Conservation (phyloP, 2,797 vertebrate genomes). For the Sebastiscus albofasciatus region DNA sequence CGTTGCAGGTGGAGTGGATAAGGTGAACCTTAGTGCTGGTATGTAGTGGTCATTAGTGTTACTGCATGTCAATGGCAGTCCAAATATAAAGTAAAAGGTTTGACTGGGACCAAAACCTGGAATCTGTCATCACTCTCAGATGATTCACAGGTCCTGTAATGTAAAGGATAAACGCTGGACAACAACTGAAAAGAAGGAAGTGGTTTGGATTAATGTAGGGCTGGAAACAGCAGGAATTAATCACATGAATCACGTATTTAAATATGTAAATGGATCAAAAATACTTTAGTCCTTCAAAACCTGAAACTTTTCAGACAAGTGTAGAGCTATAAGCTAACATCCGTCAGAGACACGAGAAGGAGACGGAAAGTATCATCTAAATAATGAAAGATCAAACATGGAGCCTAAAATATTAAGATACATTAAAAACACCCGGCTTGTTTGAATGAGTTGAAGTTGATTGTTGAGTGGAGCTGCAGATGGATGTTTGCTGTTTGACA, state of each 20-base stretch:
- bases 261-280: background rate
- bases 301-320: background rate
- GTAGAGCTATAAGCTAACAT: background rate
- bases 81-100: background rate
- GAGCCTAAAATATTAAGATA: constrained; percentile 32
- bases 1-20: background rate
- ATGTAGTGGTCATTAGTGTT: background rate
- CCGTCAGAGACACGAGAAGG: background rate
- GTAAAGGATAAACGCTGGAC: background rate
- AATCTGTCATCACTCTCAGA: background rate
- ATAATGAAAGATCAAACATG: constrained; percentile 40
- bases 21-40: no score
- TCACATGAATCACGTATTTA: background rate
- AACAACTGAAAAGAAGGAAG: background rate
- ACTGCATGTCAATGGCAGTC: background rate
- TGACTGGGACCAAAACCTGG: background rate
- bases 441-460: constrained; percentile 11
- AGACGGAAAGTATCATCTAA: background rate
- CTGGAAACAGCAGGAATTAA: background rate
- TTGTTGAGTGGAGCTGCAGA: constrained; percentile 18
- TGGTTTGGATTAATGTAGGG: background rate
- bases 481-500: constrained; percentile 60
- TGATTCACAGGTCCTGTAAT: no score
- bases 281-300: background rate
- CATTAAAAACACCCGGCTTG: constrained; percentile 4